Base-by-base conservation (phyloP, 2,113 vertebrate genomes). In the Platanista minor region DNA sequence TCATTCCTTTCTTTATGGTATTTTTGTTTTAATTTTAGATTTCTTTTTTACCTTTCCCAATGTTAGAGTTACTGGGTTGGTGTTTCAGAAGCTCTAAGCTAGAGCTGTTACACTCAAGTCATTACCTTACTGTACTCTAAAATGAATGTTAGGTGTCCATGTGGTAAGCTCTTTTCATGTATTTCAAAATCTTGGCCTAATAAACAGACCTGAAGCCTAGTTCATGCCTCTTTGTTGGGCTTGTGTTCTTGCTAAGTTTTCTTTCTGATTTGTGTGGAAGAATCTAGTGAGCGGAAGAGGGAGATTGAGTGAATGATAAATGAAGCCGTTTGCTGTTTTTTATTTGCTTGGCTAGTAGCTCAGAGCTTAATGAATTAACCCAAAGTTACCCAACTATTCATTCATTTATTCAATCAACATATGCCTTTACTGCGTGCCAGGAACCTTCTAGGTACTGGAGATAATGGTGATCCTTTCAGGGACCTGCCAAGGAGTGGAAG, bases 11-110 rank as follows among this genome's bases (percentile, higher is more conserved):
- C 39, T 66, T 92, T 66, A 77, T 87, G 54, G 46, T 25, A 25
- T 86, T 89, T 92, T n/a, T 90, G 54, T 93, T 95, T 96, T 95
- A n/a, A 92, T 69, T 71, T 87, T 52, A 64, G 36, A 17, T 59
- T 64, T 90, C 74, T 29, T 57, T 72, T 49, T 21, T 31, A 54
- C 14, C 10, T 62, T 96, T 95, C 25, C 21, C 39, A 33, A 1
- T 39, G 21, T 6, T 62, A 62, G 17, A 62, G 14, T 96, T 82
- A 61, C 18, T 89, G 43, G 17, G 29, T 81, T 88, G 6, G 18
- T 77, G 18, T 96, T 80, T 88, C 36, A 54, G 66, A 90, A 95
- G 61, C 59, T 78, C 21, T 93, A 36, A 67, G 41, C 49, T 7
- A 90, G 54, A 59, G 87, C 33, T 61, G 49, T 31, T 72, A 7